Evolutionary conservation across 2,888 invertebrate genomes (phyloP), one percentile per base, ranked within the genome.

Genomic region (Mongoloraphidia duomilia): DNA sequence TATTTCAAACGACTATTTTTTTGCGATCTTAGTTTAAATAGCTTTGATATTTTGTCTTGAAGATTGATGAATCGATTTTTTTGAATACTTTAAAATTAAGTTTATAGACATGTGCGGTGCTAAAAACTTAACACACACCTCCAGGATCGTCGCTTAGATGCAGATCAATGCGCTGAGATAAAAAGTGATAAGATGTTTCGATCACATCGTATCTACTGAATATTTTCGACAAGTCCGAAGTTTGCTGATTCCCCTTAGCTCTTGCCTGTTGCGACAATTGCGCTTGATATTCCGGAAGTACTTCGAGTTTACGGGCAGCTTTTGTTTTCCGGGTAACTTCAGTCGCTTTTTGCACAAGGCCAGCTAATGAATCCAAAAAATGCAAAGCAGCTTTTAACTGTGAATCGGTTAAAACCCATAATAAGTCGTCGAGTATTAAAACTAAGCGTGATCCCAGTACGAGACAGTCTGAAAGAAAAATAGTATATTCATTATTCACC

Each of bases 351-450:
- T 86, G 82, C 41, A 94, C 85, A 0, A 95, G 74, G 34, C 82
- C 84, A 42, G 85, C 79, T 40, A 93, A 70, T 2, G 93, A 89
- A 60, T 88, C 86, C 41, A 90, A 80, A 67, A 95, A 89, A 60
- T 89, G 85, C 34, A 95, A 71, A 45, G 93, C 94, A 11, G 96
- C 95, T 59, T 94, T 86, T 39, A 96, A 70, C 67, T 96, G 96
- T 0, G 94, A 91, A 69, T 95, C 95, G 0, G 96, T 96, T 52
- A 96, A 70, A 40, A 97, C 95, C 96, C 97, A 98, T 34, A 97
- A 75, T 44, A 98, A 74, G 63, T 97, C 95, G 68, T 98, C 96
- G 56, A 98, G 77, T 57, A 96, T 87, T 47, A 97, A 73, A 49
- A 90, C 88, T 54, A 98, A 73, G 47, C 93, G 79, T 33, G 95